These are phyloP conservation scores for Abrostola triplasia DNA, from an alignment of 2,888 invertebrate genomes.

Conservation along the genomic window DNA sequence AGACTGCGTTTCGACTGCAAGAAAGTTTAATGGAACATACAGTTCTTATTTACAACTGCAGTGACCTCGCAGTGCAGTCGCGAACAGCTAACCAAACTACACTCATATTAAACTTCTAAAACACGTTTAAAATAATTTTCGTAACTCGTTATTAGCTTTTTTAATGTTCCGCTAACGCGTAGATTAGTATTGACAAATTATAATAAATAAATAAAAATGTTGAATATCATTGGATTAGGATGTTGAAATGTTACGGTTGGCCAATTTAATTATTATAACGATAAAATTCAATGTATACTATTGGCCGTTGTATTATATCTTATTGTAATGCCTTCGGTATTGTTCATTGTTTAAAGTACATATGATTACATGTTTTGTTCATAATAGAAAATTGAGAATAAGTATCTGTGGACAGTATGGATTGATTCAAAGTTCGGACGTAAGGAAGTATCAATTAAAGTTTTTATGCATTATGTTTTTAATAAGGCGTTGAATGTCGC, in stretches of 20 bases:
- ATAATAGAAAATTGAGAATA: slow-evolving; percentile 40
- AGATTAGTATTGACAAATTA: slow-evolving; percentile 69
- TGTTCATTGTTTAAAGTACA: slow-evolving; percentile 54
- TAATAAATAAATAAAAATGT: slow-evolving; percentile 58
- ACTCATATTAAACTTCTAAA: slow-evolving; percentile 37
- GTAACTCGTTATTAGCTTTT: slow-evolving; percentile 79
- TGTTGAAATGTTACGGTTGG: slow-evolving; percentile 57
- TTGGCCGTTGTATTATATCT: slow-evolving; percentile 53
- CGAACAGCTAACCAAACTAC: slow-evolving; percentile 2
- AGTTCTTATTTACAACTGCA: not conserved
- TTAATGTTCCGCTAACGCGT: slow-evolving; percentile 78
- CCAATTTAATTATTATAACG: slow-evolving; percentile 50
- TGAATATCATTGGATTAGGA: slow-evolving; percentile 61
- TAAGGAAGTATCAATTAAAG: slow-evolving; percentile 53
- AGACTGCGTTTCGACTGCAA: slow-evolving; percentile 18
- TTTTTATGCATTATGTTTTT: slow-evolving; percentile 26
- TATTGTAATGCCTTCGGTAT: slow-evolving; percentile 49
- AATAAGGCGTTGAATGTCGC: slow-evolving; percentile 20
- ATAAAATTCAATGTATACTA: slow-evolving; percentile 55
- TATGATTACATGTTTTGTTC: slow-evolving; percentile 36
- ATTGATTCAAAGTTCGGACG: slow-evolving; percentile 33
- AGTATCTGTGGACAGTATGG: slow-evolving; percentile 38
- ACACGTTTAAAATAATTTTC: slow-evolving; percentile 73
- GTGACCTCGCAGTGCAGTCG: not conserved
- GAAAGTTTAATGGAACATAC: not conserved